Base-by-base conservation (phyloP, 1,140 invertebrate genomes). In the Cardiocondyla obscurior region DNA sequence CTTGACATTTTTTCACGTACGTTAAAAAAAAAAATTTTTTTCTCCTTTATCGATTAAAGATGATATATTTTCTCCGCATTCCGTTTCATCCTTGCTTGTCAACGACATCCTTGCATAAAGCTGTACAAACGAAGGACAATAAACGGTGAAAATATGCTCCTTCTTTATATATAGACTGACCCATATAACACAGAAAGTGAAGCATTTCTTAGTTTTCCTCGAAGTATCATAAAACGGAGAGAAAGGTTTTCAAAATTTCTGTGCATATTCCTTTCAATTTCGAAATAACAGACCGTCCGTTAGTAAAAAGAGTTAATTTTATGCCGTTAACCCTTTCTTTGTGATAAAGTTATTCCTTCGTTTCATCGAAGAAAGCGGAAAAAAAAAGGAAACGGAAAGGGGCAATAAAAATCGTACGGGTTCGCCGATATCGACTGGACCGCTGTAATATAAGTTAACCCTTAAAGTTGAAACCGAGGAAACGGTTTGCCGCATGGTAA, bases 261-360 rank as follows among this genome's bases (percentile, higher is more conserved):
- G 10, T 2, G 25, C n/a, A 10, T 55, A 22, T 72, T 46, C 0
- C 33, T 57, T 22, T 33, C 53, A 33, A 42, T 42, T 30, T 77
- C 7, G 22, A 12, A 82, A 46, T 55, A 84, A 74, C 51, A 33
- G n/a, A 33, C 8, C 3, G 12, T 25, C 10, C 3, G 22, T n/a
- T 1, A 49, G 12, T 25, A 46, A 30, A n/a, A 81, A 87, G 55
- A 83, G 86, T 92, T 91, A 86, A 22, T 84, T 90, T 91, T 81
- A 87, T 81, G 85, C 87, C 86, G 53, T 87, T 89, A 91, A 92
- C 85, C 90, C 91, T 91, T 91, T 92, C 83, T 51, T 36, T 28
- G 85, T 83, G 89, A 87, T 92, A 90, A 92, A 93, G 90, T 91
- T 91, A 92, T 93, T 93, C 91, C 7, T 85, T 51, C 58, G 46